Evolutionary conservation across 2,888 invertebrate species (phyloP).

Genomic region (Patella depressa): DNA sequence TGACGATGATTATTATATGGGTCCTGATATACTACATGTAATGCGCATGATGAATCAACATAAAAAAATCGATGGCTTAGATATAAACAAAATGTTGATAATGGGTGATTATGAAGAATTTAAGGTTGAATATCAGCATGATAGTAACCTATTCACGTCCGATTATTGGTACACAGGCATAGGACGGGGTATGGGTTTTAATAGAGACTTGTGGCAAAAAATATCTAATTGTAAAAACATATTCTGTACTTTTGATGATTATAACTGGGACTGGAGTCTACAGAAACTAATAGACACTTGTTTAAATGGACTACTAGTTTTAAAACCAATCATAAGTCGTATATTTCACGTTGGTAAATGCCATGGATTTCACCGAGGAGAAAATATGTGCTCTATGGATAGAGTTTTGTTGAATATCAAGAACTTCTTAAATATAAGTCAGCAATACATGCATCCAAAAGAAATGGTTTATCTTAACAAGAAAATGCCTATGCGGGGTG

Average conservation of each 20-base stretch:
- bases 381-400: conserved; percentile 4
- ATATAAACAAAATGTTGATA: conserved; percentile 10
- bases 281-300: conserved; percentile 13
- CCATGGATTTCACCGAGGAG: conserved; percentile 18
- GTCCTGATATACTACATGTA: conserved; percentile 17
- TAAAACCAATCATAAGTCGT: conserved; percentile 15
- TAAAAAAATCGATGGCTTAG: not conserved
- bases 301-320: conserved; percentile 12
- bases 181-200: conserved; percentile 19
- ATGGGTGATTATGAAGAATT: conserved; percentile 19
- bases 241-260: conserved; percentile 24
- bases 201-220: conserved; percentile 16
- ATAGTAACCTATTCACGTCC: not conserved
- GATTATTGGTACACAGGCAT: conserved; percentile 13
- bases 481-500: not conserved
- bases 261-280: conserved; percentile 26
- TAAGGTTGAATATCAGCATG: not conserved
- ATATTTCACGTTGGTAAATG: conserved; percentile 23
- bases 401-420: not conserved
- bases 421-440: not conserved
- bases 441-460: conserved; percentile 12
- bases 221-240: conserved; percentile 14
- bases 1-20: conserved; percentile 23
- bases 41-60: not conserved
- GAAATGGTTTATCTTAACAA: not conserved